phyloP scores from a whole-genome alignment of 2,888 invertebrate genomes.

The Mythimna pallens region DNA sequence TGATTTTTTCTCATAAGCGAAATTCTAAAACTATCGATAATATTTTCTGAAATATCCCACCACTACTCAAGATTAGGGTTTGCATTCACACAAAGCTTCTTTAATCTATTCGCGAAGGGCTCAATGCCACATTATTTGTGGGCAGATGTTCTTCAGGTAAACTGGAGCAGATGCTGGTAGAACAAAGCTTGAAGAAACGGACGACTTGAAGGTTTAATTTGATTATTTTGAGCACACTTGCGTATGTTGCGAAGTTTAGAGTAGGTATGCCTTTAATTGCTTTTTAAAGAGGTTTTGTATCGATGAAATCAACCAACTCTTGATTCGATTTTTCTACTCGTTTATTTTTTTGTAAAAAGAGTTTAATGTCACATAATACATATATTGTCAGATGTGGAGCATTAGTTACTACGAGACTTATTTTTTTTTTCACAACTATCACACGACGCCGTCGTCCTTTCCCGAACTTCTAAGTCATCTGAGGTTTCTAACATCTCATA shows the following conservation, averaged over 20 bases:
- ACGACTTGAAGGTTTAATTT: slow-evolving; percentile 81
- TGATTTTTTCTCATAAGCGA: too few species aligned
- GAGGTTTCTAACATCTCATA: not conserved
- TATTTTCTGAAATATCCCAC: slow-evolving; percentile 48
- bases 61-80: slow-evolving; percentile 82
- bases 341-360: slow-evolving; percentile 18
- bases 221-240: slow-evolving; percentile 75
- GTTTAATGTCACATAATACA: not conserved
- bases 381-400: too few species aligned
- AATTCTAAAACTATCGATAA: slow-evolving; percentile 30
- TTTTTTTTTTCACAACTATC: too few species aligned
- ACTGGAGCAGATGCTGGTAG: slow-evolving; percentile 85
- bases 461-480: not conserved
- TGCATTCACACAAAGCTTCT: slow-evolving; percentile 79
- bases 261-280: not conserved
- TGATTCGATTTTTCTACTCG: too few species aligned
- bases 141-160: slow-evolving; percentile 87
- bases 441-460: too few species aligned
- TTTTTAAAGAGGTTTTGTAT: slow-evolving; percentile 10
- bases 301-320: slow-evolving; percentile 1
- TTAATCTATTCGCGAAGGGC: slow-evolving; percentile 85
- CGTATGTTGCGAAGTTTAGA: slow-evolving; percentile 40
- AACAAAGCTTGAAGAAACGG: slow-evolving; percentile 73
- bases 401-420: too few species aligned
- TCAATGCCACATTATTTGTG: slow-evolving; percentile 68